These are phyloP conservation scores for Nesoenas mayeri DNA, from an alignment of 2,113 vertebrate species.

Conservation along the genomic window DNA sequence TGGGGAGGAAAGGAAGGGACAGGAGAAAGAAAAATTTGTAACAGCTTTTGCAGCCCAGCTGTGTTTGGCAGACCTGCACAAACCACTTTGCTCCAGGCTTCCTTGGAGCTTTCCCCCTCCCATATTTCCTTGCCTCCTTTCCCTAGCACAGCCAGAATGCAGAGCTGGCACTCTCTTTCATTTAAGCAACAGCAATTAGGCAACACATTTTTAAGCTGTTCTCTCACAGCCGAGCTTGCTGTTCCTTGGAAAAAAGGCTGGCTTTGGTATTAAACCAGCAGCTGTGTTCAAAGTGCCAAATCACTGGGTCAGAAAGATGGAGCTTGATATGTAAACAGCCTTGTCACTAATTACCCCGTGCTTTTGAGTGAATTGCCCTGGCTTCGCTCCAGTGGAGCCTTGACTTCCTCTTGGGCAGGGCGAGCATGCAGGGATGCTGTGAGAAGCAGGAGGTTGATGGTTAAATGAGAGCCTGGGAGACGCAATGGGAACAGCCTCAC, in stretches of 20 bases:
- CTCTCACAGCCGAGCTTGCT: neutral
- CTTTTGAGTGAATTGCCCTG: neutral
- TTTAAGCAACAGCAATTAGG: conserved; percentile 41
- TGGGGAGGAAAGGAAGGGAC: neutral
- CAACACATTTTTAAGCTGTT: conserved; percentile 41
- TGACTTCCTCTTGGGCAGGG: neutral
- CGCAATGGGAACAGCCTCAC: accelerated
- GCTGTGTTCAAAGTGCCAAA: neutral
- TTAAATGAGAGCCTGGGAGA: neutral
- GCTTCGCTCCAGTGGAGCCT: neutral
- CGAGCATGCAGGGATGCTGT: neutral
- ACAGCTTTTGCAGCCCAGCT: neutral
- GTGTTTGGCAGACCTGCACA: neutral
- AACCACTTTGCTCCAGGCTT: neutral
- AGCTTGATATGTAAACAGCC: conserved; percentile 51
- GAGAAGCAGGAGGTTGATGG: neutral
- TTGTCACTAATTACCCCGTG: neutral
- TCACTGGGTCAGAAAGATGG: neutral
- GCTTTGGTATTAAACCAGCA: conserved; percentile 1
- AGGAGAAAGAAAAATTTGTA: neutral
- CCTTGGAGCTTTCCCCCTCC: neutral
- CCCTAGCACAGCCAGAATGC: neutral
- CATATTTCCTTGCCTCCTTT: neutral
- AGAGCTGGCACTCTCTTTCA: neutral
- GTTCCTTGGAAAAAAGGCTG: conserved; percentile 32